Percentiles rank a stretch among this genome's conserved stretches.
Conservation (phyloP, 2,888 invertebrate genomes). For the Spodoptera exigua region DNA sequence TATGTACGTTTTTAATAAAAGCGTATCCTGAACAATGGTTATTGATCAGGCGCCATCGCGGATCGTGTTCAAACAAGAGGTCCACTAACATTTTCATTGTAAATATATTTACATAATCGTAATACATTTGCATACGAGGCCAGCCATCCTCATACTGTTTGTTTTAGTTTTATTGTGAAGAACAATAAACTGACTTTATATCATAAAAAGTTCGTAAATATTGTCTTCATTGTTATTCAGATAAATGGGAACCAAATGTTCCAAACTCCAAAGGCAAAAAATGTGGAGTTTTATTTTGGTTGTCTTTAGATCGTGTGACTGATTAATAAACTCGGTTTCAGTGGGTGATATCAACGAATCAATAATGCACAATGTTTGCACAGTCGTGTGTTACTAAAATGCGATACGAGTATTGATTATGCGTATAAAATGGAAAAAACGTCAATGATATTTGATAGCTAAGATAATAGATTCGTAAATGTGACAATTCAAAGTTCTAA, state of each 20-base stretch:
- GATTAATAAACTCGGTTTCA: slow-evolving; percentile 47
- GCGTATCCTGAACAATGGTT: slow-evolving; percentile 40
- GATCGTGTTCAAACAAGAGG: slow-evolving; percentile 36
- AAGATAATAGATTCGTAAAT: not conserved
- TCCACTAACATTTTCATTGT: slow-evolving; percentile 43
- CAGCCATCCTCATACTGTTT: slow-evolving; percentile 8
- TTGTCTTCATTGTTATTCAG: slow-evolving; percentile 17
- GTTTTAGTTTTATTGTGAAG: slow-evolving; percentile 29
- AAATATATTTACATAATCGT: slow-evolving; percentile 41
- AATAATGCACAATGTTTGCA: slow-evolving; percentile 60
- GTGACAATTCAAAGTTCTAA: not conserved
- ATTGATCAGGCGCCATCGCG: slow-evolving; percentile 31
- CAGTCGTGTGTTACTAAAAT: slow-evolving; percentile 1
- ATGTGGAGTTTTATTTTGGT: slow-evolving; percentile 29
- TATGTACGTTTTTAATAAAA: slow-evolving; percentile 21
- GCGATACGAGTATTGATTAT: slow-evolving; percentile 8
- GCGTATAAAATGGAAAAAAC: slow-evolving; percentile 10
- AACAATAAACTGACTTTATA: slow-evolving; percentile 28
- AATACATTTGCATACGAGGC: slow-evolving; percentile 37
- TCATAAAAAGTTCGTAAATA: slow-evolving; percentile 14
- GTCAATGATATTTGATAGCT: slow-evolving; percentile 1
- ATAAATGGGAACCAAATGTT: slow-evolving; percentile 25
- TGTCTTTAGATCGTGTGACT: slow-evolving; percentile 21
- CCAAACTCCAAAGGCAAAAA: slow-evolving; percentile 24
- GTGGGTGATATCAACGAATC: slow-evolving; percentile 55